phyloP scores from a whole-genome alignment of 2,888 invertebrate genomes.

The Drosophila barbarae region DNA sequence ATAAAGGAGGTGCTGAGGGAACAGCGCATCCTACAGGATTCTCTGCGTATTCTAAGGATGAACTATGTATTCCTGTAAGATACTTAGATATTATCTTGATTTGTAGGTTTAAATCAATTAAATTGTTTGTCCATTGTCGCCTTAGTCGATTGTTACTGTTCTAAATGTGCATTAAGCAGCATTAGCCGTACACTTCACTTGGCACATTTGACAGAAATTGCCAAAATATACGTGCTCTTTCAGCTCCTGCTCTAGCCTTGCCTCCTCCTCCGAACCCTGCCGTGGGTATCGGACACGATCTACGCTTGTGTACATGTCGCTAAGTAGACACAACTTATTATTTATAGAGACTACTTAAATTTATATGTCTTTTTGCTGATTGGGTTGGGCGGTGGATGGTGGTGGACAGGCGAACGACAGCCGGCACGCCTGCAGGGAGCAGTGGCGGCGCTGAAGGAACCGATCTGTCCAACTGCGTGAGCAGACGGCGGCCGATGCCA shows the following conservation, averaged over 20 bases:
- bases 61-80: too few relatives aligned
- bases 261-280: background rate
- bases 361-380: slow-evolving; percentile 52
- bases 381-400: slow-evolving; percentile 62
- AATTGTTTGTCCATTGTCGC: background rate
- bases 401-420: slow-evolving; percentile 49
- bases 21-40: too few relatives aligned
- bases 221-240: slow-evolving; percentile 25
- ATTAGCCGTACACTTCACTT: slow-evolving; percentile 8
- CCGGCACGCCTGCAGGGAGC: slow-evolving; percentile 56
- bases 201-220: slow-evolving; percentile 29
- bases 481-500: slow-evolving; percentile 23
- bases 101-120: background rate
- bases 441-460: slow-evolving; percentile 1
- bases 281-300: slow-evolving; percentile 50
- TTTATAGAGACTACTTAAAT: slow-evolving; percentile 70
- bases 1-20: too few relatives aligned
- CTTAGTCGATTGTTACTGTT: background rate
- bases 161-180: background rate
- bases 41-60: background rate
- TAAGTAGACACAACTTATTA: slow-evolving; percentile 73
- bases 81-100: background rate
- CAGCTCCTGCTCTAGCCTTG: background rate
- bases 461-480: slow-evolving; percentile 50
- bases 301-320: slow-evolving; percentile 64